A percentile compares a stretch with the other conserved stretches of the same genome.
phyloP scores from a whole-genome alignment of 2,888 invertebrate genomes.

The Protodeltote pygarga region DNA sequence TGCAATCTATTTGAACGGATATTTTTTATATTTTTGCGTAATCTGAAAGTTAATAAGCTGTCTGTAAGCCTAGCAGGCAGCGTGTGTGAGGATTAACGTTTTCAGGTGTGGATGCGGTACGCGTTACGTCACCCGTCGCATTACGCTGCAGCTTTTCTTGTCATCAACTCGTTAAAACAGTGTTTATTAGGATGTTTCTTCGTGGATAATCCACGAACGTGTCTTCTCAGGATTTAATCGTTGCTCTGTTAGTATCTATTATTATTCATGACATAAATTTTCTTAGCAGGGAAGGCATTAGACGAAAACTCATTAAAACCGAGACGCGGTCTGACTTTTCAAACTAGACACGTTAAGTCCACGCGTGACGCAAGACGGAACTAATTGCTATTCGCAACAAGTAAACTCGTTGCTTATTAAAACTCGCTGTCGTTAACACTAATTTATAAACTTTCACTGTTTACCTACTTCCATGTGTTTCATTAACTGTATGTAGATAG shows the following conservation, averaged over 20 bases:
- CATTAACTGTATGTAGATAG: constrained; percentile 48
- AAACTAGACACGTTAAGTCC: constrained; percentile 86
- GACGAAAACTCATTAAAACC: constrained; percentile 86
- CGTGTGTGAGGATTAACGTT: constrained; percentile 36
- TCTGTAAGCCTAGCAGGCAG: constrained; percentile 21
- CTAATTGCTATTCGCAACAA: constrained; percentile 81
- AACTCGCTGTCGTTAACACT: constrained; percentile 74
- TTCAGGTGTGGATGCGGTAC: constrained; percentile 28
- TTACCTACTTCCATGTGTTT: constrained; percentile 47
- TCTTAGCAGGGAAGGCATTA: constrained; percentile 81
- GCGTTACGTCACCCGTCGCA: constrained; percentile 10
- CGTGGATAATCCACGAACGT: constrained; percentile 77
- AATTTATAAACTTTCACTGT: constrained; percentile 71
- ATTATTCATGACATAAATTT: constrained; percentile 87
- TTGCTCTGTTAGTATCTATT: constrained; percentile 78
- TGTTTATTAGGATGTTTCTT: constrained; percentile 79
- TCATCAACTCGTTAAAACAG: constrained; percentile 72
- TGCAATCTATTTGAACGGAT: constrained; percentile 12
- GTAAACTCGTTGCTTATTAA: constrained; percentile 78
- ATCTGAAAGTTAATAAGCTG: constrained; percentile 32
- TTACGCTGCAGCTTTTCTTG: constrained; percentile 53
- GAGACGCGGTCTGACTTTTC: constrained; percentile 84
- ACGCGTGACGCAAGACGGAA: constrained; percentile 79
- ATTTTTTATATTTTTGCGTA: constrained; percentile 15
- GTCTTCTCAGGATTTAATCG: constrained; percentile 81